These are phyloP conservation scores for Physella acuta DNA, from an alignment of 1,140 invertebrate species.

Conservation along the genomic window DNA sequence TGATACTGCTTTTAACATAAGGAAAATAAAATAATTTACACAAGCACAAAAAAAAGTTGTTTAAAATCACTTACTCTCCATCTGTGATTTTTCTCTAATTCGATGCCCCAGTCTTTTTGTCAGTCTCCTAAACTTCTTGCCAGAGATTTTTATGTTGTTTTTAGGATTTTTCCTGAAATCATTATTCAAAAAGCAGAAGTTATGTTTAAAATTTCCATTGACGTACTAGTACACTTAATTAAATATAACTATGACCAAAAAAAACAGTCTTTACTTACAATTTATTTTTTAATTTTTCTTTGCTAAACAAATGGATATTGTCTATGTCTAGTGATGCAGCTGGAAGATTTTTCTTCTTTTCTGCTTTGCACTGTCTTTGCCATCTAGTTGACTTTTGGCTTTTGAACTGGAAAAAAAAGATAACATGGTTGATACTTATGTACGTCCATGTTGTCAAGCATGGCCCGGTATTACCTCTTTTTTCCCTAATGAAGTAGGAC, in stretches of 20 bases:
- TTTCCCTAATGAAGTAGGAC: too few relatives aligned
- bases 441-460: too few relatives aligned
- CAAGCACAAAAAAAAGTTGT: background rate
- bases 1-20: too few relatives aligned
- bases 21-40: too few relatives aligned
- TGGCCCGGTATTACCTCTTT: too few relatives aligned
- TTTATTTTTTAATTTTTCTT: conserved; percentile 18
- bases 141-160: conserved; percentile 14
- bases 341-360: conserved; percentile 13
- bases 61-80: conserved; percentile 8
- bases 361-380: conserved; percentile 1
- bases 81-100: conserved; percentile 14
- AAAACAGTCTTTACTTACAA: conserved; percentile 1
- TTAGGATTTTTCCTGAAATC: conserved; percentile 14
- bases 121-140: conserved; percentile 8
- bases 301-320: conserved; percentile 18
- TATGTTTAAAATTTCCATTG: background rate
- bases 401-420: background rate
- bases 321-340: conserved; percentile 1
- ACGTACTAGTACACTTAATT: background rate
- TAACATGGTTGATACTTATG: background rate
- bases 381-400: conserved; percentile 6
- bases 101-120: conserved; percentile 9
- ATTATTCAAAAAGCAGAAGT: background rate
- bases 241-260: background rate